These are phyloP conservation scores for Atherinomorus stipes DNA, from an alignment of 2,113 vertebrate species.

Conservation along the genomic window DNA sequence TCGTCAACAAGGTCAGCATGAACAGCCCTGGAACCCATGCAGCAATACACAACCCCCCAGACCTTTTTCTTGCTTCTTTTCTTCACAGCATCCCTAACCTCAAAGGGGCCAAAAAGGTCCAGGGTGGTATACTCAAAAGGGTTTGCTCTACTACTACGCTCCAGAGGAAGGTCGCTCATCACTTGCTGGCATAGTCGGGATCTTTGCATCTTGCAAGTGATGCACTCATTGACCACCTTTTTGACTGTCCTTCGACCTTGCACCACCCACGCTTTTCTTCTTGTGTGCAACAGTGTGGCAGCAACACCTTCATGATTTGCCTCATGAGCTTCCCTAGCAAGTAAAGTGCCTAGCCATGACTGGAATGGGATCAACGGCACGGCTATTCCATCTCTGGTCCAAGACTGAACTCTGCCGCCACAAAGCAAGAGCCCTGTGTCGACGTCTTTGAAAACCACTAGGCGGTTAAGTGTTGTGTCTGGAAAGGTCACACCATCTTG, in stretches of 20 bases:
- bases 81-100: too few species aligned
- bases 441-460: not conserved
- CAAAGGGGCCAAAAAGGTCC: too few species aligned
- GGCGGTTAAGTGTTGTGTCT: too few species aligned
- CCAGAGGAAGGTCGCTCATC: not conserved
- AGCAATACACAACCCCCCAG: too few species aligned
- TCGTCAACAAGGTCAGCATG: too few species aligned
- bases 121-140: not conserved
- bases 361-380: not conserved
- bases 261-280: not conserved
- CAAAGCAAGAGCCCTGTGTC: not conserved
- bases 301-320: not conserved
- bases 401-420: not conserved
- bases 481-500: too few species aligned
- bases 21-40: too few species aligned
- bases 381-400: not conserved
- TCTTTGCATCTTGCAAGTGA: not conserved
- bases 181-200: not conserved
- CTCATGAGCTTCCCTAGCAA: not conserved
- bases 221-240: not conserved
- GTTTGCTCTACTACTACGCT: not conserved
- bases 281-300: not conserved
- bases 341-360: not conserved
- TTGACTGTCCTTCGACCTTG: not conserved
- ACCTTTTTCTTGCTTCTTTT: too few species aligned